phyloP scores from a whole-genome alignment of 2,888 invertebrate genomes.

The Sarcophaga rosellei region DNA sequence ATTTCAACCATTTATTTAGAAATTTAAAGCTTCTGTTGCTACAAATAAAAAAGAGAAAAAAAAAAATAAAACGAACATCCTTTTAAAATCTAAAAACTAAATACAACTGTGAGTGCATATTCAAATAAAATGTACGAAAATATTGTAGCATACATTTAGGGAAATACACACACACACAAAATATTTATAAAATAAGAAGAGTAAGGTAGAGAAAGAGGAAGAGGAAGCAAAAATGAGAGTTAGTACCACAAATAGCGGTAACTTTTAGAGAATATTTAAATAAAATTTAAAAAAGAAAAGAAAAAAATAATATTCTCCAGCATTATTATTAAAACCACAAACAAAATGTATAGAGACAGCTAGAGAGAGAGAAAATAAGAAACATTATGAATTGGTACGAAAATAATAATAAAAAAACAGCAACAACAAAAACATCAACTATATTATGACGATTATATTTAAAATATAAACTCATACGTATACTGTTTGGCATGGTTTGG shows the following conservation, averaged over 20 bases:
- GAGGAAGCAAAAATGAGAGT: background rate
- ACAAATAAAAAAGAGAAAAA: too few species aligned
- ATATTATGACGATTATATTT: background rate
- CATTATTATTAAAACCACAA: background rate
- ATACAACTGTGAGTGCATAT: background rate
- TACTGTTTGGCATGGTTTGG: background rate
- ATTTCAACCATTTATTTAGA: background rate
- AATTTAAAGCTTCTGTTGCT: background rate
- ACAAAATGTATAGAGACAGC: background rate
- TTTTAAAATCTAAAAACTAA: background rate
- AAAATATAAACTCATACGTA: background rate
- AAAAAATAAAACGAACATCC: background rate
- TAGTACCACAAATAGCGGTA: slow-evolving; percentile 36
- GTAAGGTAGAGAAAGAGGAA: background rate
- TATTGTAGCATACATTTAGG: background rate
- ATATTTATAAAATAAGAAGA: background rate
- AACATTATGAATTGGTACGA: background rate
- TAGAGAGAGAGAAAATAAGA: background rate
- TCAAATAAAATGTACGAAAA: background rate
- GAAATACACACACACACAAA: background rate
- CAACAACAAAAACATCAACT: background rate
- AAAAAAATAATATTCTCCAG: too few species aligned
- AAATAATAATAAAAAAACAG: too few species aligned
- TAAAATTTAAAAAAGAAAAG: background rate
- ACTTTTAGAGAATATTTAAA: slow-evolving; percentile 32